Evolutionary conservation across 2,797 vertebrate species (phyloP).

Genomic region (Chelon auratus): DNA sequence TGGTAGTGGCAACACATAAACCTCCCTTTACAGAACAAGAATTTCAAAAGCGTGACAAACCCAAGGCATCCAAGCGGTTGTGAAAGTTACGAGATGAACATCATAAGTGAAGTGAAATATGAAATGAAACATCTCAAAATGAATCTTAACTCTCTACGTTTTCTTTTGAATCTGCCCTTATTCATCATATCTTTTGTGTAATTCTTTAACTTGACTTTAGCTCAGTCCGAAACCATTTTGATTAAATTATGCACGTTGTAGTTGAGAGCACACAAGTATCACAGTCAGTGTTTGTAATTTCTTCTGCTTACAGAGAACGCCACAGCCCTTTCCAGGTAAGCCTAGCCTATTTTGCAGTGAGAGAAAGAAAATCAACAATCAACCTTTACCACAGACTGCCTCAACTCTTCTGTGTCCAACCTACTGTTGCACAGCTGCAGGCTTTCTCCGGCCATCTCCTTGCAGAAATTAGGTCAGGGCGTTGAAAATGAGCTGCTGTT

Average conservation of each 20-base stretch:
- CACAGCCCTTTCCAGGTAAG: background rate
- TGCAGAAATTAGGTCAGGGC: conserved; percentile 41
- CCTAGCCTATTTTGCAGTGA: background rate
- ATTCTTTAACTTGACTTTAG: too few relatives aligned
- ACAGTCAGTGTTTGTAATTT: too few relatives aligned
- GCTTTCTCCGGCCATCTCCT: conserved; percentile 24
- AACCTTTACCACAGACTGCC: background rate
- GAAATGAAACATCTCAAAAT: background rate
- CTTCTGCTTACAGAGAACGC: too few relatives aligned
- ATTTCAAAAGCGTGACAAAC: conserved; percentile 1
- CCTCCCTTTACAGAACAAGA: background rate
- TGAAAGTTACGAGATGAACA: background rate
- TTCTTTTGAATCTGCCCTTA: background rate
- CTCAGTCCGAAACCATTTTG: too few relatives aligned
- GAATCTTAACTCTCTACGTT: too few relatives aligned
- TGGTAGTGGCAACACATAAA: conserved; percentile 29
- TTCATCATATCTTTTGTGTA: background rate
- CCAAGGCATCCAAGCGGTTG: background rate
- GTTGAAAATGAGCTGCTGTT: conserved; percentile 37
- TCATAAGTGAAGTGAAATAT: background rate
- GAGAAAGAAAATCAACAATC: background rate
- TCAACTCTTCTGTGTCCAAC: conserved; percentile 19
- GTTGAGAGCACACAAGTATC: too few relatives aligned
- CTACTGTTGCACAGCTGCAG: conserved; percentile 23
- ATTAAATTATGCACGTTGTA: too few relatives aligned